Base-by-base conservation (phyloP, 2,888 invertebrate genomes). In the Pachliopta kotzebuea region DNA sequence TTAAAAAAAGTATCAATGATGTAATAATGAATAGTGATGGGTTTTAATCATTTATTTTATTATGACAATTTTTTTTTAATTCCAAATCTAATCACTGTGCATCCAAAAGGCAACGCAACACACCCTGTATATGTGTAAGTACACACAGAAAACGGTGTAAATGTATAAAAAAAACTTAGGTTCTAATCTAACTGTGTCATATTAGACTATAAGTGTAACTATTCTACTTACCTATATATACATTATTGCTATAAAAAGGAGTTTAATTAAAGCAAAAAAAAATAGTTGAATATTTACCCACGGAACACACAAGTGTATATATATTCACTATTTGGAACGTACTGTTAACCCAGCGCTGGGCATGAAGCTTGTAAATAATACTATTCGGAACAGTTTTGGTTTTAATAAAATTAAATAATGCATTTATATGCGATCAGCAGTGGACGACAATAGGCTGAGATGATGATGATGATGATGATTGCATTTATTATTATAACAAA, bases 151-250 rank as follows among this genome's bases (percentile, higher is more conserved):
- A 58, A 56, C 82, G 81, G 83, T 87, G 85, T 88, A 88, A 86
- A 80, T 86, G 84, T 87, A 86, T 83, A 87, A 88, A 45, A 45
- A 45, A 45, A 88, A 85, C 81, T 80, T 89, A 88, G 86, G 73
- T 79, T 76, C 77, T 87, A 89, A 86, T 83, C 82, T 89, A 90
- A 90, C 87, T 91, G 91, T 91, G 91, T 91, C 91, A 91, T 91
- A 91, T 85, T 91, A 91, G 90, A 69, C 63, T 68, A 68, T 91
- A 91, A 91, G 90, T 86, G 84, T 88, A 37, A 88, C 83, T 89
- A 89, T 85, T 85, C 90, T 90, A 90, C 88, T 89, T 90, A 90
- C 88, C 80, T 88, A 87, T 86, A 83, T 72, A 73, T 73, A 75
- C 76, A 86, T 80, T 84, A 86, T 85, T 82, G 83, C 81, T 87